phyloP scores from a whole-genome alignment of 2,797 vertebrate species.

The Karalla daura region DNA sequence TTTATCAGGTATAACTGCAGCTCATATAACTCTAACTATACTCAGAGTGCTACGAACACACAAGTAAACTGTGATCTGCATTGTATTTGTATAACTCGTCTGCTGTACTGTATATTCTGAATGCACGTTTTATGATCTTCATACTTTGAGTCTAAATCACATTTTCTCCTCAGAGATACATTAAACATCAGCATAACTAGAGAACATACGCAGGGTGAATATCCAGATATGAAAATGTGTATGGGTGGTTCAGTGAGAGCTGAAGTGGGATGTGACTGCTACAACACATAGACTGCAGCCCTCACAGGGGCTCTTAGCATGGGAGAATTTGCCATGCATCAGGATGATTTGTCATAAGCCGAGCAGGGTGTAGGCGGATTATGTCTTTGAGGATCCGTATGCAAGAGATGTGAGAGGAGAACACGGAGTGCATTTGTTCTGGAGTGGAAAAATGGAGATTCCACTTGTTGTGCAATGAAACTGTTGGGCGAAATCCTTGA shows the following conservation, averaged over 20 bases:
- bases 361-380: slow-evolving; percentile 49
- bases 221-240: not conserved
- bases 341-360: slow-evolving; percentile 46
- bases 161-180: not conserved
- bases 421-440: slow-evolving; percentile 36
- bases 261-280: slow-evolving; percentile 4
- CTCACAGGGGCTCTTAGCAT: slow-evolving; percentile 35
- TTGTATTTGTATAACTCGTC: no score
- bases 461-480: slow-evolving; percentile 28
- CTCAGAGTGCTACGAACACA: no score
- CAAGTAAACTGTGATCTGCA: no score
- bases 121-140: not conserved
- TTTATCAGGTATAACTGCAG: no score
- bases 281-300: slow-evolving; percentile 4
- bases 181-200: not conserved
- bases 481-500: slow-evolving; percentile 4
- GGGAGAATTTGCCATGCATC: slow-evolving; percentile 27
- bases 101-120: not conserved
- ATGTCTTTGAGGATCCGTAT: slow-evolving; percentile 51
- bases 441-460: slow-evolving; percentile 22
- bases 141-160: not conserved
- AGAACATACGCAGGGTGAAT: not conserved
- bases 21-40: no score
- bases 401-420: slow-evolving; percentile 28
- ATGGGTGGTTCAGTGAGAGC: slow-evolving; percentile 3